Percentiles rank a stretch among this genome's conserved stretches.
These are phyloP conservation scores for Neosalanx taihuensis DNA, from an alignment of 2,797 vertebrate species.

Conservation along the genomic window DNA sequence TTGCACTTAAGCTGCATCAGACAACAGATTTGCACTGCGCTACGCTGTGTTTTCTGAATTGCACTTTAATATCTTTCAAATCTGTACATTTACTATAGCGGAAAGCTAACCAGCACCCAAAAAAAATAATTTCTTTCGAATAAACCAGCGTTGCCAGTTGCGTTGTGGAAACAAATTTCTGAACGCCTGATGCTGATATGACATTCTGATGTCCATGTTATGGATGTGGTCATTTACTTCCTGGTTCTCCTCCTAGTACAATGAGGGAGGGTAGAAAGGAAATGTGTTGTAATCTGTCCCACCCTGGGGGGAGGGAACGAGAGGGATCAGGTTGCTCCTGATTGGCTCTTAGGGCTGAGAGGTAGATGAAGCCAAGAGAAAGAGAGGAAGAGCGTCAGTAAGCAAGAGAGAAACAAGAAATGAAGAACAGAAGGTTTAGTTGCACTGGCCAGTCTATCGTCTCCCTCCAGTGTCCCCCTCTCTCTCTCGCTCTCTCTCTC, in stretches of 20 bases:
- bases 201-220: too few species aligned
- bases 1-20: neutral
- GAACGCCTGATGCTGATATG: too few species aligned
- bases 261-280: neutral
- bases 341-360: neutral
- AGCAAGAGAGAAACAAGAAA: conserved; percentile 18
- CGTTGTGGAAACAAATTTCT: too few species aligned
- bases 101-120: too few species aligned
- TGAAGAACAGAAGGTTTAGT: conserved; percentile 12
- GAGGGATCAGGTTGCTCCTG: neutral
- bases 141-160: too few species aligned
- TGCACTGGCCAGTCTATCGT: neutral
- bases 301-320: neutral
- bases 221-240: too few species aligned
- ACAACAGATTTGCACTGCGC: too few species aligned
- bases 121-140: too few species aligned
- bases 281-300: neutral
- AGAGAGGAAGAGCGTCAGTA: neutral
- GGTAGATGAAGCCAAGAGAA: neutral
- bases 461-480: neutral
- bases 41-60: too few species aligned
- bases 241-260: neutral
- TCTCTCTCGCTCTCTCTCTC: conserved; percentile 33
- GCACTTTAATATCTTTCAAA: too few species aligned
- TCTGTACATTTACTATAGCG: too few species aligned